Evolutionary conservation across 2,113 vertebrate genomes (phyloP), one percentile per base, ranked within the genome.

Genomic region (Archocentrus centrarchus): DNA sequence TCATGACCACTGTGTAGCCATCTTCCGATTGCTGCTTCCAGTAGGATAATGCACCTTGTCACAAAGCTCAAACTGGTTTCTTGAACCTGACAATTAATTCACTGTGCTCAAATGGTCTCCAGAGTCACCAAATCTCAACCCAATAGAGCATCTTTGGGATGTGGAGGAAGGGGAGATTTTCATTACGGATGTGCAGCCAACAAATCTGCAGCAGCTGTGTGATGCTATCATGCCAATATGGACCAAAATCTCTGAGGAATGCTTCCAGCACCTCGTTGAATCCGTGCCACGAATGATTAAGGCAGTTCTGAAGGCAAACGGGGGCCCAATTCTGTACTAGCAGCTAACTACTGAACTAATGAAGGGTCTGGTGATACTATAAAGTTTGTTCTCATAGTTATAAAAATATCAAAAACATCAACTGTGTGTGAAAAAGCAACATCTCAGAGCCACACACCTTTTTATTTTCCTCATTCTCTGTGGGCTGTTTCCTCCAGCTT

Each of bases 401-500:
- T 59, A 27, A 59, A 30, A 44, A 55, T 55, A 53, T 55, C 14
- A 37, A 55, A 57, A 30, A 50, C n/a, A 73, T 61, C 30, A 27
- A 41, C 20, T 64, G 1, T 86, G 85, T 92, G 90, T 87, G 88
- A 88, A 77, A 82, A 53, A 15, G 53, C 32, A 15, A 3, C 5
- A 11, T 7, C 75, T 57, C 2, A 0, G 75, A 87, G 62, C 73
- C 80, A 27, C 84, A 77, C 59, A 11, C 83, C 8, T 63, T 83
- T 84, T 76, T 32, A 60, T 70, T 80, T 87, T 88, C 78, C 78
- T 79, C 61, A 27, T 17, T 82, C 83, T 77, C 79, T 10, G 8
- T 30, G 73, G 82, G 73, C 53, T 2, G 73, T 85, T 90, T 89
- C 88, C 89, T 39, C 14, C n/a, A 0, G 70, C 82, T 92, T 91